A percentile compares a stretch with the other conserved stretches of the same genome.
phyloP scores from a whole-genome alignment of 2,888 invertebrate species.

The Incurvaria masculella region DNA sequence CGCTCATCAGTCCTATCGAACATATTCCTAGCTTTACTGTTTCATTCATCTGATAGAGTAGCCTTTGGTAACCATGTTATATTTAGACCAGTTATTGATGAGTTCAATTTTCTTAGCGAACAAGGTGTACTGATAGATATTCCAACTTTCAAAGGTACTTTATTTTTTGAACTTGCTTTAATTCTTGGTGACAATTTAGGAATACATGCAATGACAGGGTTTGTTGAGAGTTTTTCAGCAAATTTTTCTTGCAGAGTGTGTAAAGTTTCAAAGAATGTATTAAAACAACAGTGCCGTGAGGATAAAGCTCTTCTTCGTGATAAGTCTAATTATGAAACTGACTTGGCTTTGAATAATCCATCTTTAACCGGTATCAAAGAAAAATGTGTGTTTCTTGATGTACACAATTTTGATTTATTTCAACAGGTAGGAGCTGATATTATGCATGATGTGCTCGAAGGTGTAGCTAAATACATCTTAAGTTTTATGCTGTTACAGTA shows the following conservation, averaged over 20 bases:
- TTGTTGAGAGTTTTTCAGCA: conserved; percentile 12
- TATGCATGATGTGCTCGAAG: conserved; percentile 19
- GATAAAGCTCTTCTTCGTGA: not conserved
- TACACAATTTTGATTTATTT: conserved; percentile 16
- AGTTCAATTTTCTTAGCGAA: conserved; percentile 4
- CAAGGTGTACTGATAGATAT: conserved; percentile 2
- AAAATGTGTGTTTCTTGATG: conserved; percentile 15
- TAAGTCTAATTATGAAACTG: not conserved
- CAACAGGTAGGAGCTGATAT: conserved; percentile 18
- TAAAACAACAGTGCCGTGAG: conserved; percentile 5
- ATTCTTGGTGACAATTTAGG: conserved; percentile 16
- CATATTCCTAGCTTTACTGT: conserved; percentile 7
- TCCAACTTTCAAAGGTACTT: conserved; percentile 4
- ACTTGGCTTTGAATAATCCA: not conserved
- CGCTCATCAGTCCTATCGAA: conserved; percentile 5
- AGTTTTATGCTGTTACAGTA: conserved; percentile 5
- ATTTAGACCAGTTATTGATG: conserved; percentile 4
- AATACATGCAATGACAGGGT: conserved; percentile 12
- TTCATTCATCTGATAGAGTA: conserved; percentile 8
- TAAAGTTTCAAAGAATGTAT: conserved; percentile 4
- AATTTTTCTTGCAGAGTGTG: conserved; percentile 9
- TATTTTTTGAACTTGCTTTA: conserved; percentile 11
- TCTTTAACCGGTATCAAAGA: conserved; percentile 14
- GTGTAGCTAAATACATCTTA: conserved; percentile 14
- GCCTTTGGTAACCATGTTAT: conserved; percentile 9